Conservation (phyloP, 2,888 invertebrate genomes). For the Clistopyga incitator region DNA sequence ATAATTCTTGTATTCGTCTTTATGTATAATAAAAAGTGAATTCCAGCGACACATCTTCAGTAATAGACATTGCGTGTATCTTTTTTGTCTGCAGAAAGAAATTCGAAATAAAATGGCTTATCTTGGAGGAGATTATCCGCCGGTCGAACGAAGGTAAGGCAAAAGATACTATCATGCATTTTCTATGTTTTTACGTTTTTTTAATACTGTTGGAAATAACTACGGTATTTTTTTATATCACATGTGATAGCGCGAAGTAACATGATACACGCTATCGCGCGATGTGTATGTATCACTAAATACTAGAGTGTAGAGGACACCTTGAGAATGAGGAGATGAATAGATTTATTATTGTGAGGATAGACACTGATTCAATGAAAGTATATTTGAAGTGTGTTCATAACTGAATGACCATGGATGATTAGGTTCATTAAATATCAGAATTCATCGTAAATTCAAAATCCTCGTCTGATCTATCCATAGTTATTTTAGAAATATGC, state of each 20-base stretch:
- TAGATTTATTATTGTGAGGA: too few relatives aligned
- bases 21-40: not conserved
- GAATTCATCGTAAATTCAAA: too few relatives aligned
- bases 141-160: constrained; percentile 45
- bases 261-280: not conserved
- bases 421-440: too few relatives aligned
- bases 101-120: constrained; percentile 24
- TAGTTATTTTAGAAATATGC: too few relatives aligned
- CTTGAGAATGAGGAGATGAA: not conserved
- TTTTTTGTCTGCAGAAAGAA: not conserved
- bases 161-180: not conserved
- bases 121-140: constrained; percentile 10
- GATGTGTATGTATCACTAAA: not conserved
- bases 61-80: not conserved
- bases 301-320: not conserved
- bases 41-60: not conserved
- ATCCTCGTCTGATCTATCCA: too few relatives aligned
- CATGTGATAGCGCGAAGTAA: not conserved
- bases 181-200: not conserved
- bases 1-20: not conserved
- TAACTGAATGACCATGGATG: too few relatives aligned
- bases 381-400: not conserved
- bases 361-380: not conserved
- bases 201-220: not conserved
- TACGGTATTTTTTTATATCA: not conserved